Conservation (phyloP, 2,113 vertebrate species). For the Scomber scombrus region DNA sequence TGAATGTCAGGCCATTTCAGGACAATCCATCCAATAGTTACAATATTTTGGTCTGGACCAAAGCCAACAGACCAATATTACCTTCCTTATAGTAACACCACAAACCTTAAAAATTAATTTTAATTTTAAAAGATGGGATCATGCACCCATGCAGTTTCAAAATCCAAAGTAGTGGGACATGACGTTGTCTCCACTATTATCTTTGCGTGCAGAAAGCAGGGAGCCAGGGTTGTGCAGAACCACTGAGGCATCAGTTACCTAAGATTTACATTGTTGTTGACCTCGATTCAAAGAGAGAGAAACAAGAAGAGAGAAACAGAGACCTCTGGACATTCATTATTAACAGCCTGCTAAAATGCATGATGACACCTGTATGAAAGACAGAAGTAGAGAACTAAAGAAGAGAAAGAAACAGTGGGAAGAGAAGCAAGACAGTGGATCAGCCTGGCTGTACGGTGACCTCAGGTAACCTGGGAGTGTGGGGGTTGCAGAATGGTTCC, state of each 20-base stretch:
- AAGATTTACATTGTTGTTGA: conserved; percentile 46
- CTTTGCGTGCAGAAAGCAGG: conserved; percentile 35
- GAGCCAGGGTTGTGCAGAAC: not conserved
- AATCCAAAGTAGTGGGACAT: not conserved
- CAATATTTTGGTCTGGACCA: too few relatives aligned
- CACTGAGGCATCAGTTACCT: conserved; percentile 8
- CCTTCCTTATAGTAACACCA: too few relatives aligned
- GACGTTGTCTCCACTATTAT: not conserved
- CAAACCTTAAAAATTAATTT: too few relatives aligned
- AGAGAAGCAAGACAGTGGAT: conserved; percentile 17
- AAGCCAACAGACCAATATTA: too few relatives aligned
- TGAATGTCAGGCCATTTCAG: too few relatives aligned
- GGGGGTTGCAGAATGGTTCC: not conserved
- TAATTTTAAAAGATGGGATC: too few relatives aligned
- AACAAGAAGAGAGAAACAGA: conserved; percentile 43
- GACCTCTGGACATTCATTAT: conserved; percentile 67
- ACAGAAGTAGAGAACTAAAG: conserved; percentile 14
- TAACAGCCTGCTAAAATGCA: conserved; percentile 48
- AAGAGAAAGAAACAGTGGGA: conserved; percentile 4
- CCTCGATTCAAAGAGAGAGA: conserved; percentile 57
- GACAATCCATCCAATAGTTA: too few relatives aligned
- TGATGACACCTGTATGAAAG: conserved; percentile 36
- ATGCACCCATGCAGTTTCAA: not conserved
- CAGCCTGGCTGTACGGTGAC: conserved; percentile 20
- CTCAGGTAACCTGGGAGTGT: conserved; percentile 22